Evolutionary conservation across 2,888 invertebrate genomes (phyloP).

Genomic region (Mantis religiosa): DNA sequence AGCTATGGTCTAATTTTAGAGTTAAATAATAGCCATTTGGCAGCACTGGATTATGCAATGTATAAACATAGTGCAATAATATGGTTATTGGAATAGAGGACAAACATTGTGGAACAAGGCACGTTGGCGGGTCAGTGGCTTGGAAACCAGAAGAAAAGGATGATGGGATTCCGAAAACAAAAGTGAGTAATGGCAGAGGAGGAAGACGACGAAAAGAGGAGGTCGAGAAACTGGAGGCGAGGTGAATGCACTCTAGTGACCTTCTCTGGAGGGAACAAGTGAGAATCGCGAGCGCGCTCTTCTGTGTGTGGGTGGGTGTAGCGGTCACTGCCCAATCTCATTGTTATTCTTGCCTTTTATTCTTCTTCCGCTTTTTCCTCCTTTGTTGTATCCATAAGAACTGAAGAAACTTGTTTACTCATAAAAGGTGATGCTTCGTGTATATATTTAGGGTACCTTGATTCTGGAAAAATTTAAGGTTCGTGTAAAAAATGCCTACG

Average conservation of each 20-base stretch:
- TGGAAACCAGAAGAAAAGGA: neutral
- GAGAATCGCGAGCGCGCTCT: neutral
- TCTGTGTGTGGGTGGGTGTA: neutral
- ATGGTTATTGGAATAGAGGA: neutral
- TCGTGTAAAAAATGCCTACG: neutral
- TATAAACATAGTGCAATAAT: neutral
- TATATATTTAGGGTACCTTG: neutral
- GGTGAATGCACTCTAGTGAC: conserved; percentile 25
- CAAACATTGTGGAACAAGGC: neutral
- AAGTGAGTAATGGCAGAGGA: conserved; percentile 7
- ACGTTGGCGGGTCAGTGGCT: neutral
- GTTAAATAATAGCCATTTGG: neutral
- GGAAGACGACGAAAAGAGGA: neutral
- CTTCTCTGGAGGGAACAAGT: conserved; percentile 3
- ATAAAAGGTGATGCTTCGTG: neutral
- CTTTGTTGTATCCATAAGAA: neutral
- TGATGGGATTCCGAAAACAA: conserved; percentile 24
- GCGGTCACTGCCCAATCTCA: neutral
- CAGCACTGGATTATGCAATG: neutral
- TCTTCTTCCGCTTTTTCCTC: neutral
- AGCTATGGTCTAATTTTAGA: neutral
- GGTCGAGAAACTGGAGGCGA: conserved; percentile 19
- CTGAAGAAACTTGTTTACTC: neutral
- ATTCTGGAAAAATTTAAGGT: neutral
- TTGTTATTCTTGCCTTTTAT: neutral